Evolutionary conservation across 1,140 invertebrate species (phyloP).

Genomic region (Aleiodes sp.): DNA sequence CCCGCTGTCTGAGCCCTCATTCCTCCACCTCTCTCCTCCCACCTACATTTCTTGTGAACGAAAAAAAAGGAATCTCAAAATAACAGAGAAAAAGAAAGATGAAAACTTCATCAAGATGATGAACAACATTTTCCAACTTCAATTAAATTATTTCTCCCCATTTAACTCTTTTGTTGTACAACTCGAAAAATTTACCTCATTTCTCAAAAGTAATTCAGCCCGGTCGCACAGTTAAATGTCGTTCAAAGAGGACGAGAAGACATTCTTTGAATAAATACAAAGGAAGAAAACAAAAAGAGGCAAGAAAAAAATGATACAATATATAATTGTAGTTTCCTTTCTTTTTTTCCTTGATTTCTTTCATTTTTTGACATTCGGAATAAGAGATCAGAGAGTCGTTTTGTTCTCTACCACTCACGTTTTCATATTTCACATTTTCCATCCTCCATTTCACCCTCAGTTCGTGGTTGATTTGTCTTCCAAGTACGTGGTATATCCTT

Average conservation of each 20-base stretch:
- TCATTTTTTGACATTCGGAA: not conserved
- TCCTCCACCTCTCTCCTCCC: not conserved
- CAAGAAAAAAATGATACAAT: too few relatives aligned
- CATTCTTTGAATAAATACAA: not conserved
- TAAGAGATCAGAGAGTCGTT: conserved; percentile 3
- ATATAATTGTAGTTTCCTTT: not conserved
- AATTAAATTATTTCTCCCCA: not conserved
- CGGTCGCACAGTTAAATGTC: not conserved
- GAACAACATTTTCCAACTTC: not conserved
- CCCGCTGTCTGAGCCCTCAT: not conserved
- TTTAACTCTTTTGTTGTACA: not conserved
- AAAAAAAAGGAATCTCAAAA: not conserved
- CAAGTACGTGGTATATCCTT: conserved; percentile 1
- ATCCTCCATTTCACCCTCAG: conserved; percentile 16
- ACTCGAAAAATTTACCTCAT: not conserved
- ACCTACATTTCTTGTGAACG: not conserved
- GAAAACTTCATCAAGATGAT: not conserved
- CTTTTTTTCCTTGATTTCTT: conserved; percentile 10
- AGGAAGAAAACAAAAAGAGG: not conserved
- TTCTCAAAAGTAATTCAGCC: not conserved
- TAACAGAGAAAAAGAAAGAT: not conserved
- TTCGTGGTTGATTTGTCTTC: conserved; percentile 25
- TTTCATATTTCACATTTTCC: conserved; percentile 27
- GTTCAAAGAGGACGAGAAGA: not conserved
- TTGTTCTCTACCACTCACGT: not conserved